Conservation (phyloP, 2,113 vertebrate genomes). For the Empidonax alnorum region DNA sequence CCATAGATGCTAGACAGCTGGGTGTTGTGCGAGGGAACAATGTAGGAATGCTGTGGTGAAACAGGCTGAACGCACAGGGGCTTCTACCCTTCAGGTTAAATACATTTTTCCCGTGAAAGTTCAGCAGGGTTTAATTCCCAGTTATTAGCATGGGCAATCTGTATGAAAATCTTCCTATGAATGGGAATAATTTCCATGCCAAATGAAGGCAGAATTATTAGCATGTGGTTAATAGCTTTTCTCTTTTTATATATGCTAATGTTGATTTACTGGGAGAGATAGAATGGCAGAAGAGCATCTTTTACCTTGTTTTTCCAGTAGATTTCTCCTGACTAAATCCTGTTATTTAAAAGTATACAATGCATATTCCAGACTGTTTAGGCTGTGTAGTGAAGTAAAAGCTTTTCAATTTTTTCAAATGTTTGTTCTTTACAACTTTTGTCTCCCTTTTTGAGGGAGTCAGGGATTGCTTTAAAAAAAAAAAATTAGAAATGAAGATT, state of each 20-base stretch:
- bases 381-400: neutral
- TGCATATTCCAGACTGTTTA: neutral
- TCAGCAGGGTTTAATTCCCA: neutral
- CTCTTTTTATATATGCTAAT: neutral
- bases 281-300: neutral
- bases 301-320: neutral
- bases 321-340: neutral
- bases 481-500: neutral
- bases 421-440: neutral
- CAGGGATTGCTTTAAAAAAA: neutral
- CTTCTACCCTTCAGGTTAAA: neutral
- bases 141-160: neutral
- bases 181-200: neutral
- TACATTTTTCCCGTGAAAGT: neutral
- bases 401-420: neutral
- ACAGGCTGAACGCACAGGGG: neutral
- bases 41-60: neutral
- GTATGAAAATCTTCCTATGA: neutral
- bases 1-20: accelerated
- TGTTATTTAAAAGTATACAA: neutral
- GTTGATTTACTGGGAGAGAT: neutral
- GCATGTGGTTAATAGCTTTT: neutral
- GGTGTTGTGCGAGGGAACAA: neutral
- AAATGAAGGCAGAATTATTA: neutral
- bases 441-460: neutral